phyloP scores from a whole-genome alignment of 2,797 vertebrate genomes.

The Monodelphis domestica region DNA sequence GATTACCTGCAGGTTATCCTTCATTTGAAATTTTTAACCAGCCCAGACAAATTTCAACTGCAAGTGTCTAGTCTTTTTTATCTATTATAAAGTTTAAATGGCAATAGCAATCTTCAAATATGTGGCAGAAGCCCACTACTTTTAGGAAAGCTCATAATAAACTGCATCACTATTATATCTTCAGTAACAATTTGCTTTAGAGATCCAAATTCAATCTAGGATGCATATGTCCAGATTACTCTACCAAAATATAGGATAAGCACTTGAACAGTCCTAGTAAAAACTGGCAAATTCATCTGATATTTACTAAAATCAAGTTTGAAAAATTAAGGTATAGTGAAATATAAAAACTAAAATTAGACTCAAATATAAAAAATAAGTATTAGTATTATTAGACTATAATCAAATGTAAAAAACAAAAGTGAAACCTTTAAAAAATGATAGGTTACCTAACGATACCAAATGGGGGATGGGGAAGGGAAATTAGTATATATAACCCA shows the following conservation, averaged over 20 bases:
- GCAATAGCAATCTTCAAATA: background rate
- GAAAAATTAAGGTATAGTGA: slow-evolving; percentile 4
- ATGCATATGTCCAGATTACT: slow-evolving; percentile 29
- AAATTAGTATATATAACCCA: slow-evolving; percentile 1
- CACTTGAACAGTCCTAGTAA: background rate
- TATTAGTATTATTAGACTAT: background rate
- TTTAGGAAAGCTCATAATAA: background rate
- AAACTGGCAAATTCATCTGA: background rate
- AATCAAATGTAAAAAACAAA: slow-evolving; percentile 43
- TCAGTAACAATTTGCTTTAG: slow-evolving; percentile 52
- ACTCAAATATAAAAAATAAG: slow-evolving; percentile 2
- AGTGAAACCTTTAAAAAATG: background rate
- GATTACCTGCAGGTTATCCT: background rate
- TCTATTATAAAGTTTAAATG: background rate
- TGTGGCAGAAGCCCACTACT: background rate
- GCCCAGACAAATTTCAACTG: background rate
- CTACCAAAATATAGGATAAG: background rate
- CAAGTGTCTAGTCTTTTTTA: background rate
- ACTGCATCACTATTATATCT: background rate
- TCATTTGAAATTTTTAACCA: background rate
- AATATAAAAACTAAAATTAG: slow-evolving; percentile 43
- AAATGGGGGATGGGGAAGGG: background rate
- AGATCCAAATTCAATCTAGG: slow-evolving; percentile 24
- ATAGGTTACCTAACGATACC: background rate
- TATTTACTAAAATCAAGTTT: slow-evolving; percentile 11